Evolutionary conservation across 2,888 invertebrate genomes (phyloP), one percentile per base, ranked within the genome.

Genomic region (Chloroclystis v-ata): DNA sequence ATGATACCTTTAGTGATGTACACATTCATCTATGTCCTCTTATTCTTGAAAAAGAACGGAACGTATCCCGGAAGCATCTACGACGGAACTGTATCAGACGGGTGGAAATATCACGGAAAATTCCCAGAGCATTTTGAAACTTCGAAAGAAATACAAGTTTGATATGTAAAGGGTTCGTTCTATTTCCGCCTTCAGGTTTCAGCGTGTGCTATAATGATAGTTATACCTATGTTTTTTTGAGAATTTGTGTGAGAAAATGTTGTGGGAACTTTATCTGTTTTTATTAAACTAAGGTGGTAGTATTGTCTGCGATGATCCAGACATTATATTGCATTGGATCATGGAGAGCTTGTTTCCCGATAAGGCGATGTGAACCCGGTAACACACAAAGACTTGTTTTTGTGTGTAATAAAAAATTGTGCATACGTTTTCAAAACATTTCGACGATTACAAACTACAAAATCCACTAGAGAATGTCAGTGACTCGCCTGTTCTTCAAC

Each of bases 51-150:
- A n/a, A n/a, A 49, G 37, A 38, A 26, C 28, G 32, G 16, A 39
- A 49, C 38, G 40, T 37, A 50, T 29, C 37, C 39, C 40, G 49
- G 49, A 49, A 46, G 29, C 35, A 30, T 3, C 16, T 48, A 45
- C 32, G 41, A 14, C 52, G 49, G 48, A 54, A 56, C 37, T 48
- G 47, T 47, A 32, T 46, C 52, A 54, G 59, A 57, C 65, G 55
- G 50, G 45, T 49, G 58, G 60, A 57, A 64, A 57, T 51, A 49
- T 53, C 39, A 30, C 37, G 56, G 53, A 62, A 55, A 49, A 40
- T 41, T 47, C 30, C 30, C 46, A 45, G 52, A 54, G 50, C 48
- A 52, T 53, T 39, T 47, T n/a, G n/a, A n/a, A n/a, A n/a, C n/a
- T n/a, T n/a, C 37, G 38, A 50, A 43, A 24, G 43, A 40, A 41